Evolutionary conservation across 1,140 invertebrate genomes (phyloP).

Genomic region (Drosophila persimilis): DNA sequence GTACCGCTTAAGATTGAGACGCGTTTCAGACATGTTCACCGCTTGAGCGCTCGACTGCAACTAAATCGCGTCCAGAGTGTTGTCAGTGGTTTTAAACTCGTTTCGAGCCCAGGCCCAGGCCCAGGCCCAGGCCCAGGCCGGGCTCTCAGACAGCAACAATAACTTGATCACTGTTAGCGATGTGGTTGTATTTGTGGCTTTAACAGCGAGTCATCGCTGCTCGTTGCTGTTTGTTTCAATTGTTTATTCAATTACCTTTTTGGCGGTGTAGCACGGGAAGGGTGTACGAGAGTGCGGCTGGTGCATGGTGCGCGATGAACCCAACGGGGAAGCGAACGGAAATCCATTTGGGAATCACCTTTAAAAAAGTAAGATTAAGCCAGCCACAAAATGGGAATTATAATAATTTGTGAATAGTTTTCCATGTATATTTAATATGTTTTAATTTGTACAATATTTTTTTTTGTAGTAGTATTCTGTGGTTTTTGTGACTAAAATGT

Average conservation of each 20-base stretch:
- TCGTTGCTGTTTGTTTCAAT: constrained; percentile 54
- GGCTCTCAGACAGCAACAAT: constrained; percentile 6
- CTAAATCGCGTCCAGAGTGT: constrained; percentile 56
- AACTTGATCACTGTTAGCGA: not conserved
- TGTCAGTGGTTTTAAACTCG: constrained; percentile 72
- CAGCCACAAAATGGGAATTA: no score
- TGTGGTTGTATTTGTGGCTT: constrained; percentile 34
- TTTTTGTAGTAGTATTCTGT: no score
- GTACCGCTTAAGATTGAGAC: constrained; percentile 27
- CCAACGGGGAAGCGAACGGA: no score
- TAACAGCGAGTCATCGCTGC: constrained; percentile 47
- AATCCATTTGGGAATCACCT: no score
- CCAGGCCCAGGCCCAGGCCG: constrained; percentile 10
- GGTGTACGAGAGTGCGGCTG: no score
- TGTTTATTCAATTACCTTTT: constrained; percentile 45
- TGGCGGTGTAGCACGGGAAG: not conserved
- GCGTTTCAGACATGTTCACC: constrained; percentile 54
- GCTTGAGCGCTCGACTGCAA: constrained; percentile 48
- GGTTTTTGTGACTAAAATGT: no score
- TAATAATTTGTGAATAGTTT: no score
- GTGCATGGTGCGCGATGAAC: no score
- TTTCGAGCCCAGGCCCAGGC: constrained; percentile 36
- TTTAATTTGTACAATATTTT: no score
- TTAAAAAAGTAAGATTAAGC: no score
- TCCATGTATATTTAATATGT: no score